Evolutionary conservation across 2,888 invertebrate genomes (phyloP).

Genomic region (Drosophila prolongata): DNA sequence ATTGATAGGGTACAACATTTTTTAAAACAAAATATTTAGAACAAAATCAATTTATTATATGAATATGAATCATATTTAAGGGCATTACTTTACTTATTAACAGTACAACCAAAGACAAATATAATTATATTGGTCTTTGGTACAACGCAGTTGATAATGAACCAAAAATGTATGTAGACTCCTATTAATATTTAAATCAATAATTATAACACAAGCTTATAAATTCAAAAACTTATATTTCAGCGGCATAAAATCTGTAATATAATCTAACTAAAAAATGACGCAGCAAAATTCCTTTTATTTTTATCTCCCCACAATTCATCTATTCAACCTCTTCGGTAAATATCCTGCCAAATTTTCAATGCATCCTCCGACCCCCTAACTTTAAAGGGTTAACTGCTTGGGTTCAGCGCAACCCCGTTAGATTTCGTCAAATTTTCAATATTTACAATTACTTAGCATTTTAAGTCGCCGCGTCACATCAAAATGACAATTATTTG

Average conservation of each 20-base stretch:
- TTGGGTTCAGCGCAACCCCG: neutral
- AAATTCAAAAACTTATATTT: conserved; percentile 6
- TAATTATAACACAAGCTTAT: no score
- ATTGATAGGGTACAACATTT: no score
- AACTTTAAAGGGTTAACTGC: conserved; percentile 57
- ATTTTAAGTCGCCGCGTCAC: conserved; percentile 75
- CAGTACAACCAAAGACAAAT: no score
- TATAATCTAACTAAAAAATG: conserved; percentile 5
- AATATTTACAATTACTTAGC: conserved; percentile 80
- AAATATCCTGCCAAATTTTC: conserved; percentile 6
- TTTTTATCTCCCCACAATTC: conserved; percentile 16
- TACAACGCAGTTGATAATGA: no score
- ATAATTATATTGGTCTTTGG: no score
- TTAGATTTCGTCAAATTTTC: conserved; percentile 59
- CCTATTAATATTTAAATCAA: no score
- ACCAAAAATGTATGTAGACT: no score
- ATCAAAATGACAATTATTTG: conserved; percentile 80
- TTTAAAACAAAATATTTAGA: no score
- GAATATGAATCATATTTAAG: no score
- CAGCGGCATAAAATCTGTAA: no score
- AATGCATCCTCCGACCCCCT: neutral
- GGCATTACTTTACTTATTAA: no score
- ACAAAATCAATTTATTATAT: no score
- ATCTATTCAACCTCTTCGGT: conserved; percentile 8
- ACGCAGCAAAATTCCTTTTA: conserved; percentile 9